phyloP scores from a whole-genome alignment of 2,888 invertebrate genomes.

The Eutolmus rufibarbis region DNA sequence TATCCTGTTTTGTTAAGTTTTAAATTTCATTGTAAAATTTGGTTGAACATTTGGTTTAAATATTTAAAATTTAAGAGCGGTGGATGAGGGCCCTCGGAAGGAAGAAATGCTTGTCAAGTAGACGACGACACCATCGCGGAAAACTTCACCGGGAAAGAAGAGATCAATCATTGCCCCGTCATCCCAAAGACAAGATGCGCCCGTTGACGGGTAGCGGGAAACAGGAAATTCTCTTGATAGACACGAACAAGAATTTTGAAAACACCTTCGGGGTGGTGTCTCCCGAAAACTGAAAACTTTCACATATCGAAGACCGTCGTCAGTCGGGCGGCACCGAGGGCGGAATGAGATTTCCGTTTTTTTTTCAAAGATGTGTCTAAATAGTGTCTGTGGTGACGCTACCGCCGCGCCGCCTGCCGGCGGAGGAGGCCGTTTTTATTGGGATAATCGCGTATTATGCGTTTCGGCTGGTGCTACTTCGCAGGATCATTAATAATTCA shows the following conservation, averaged over 20 bases:
- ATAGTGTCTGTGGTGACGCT: not conserved
- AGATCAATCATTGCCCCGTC: conserved; percentile 36
- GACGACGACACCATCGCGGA: conserved; percentile 12
- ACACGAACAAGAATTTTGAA: not conserved
- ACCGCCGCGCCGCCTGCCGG: not conserved
- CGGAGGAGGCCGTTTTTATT: not conserved
- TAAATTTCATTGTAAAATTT: not conserved
- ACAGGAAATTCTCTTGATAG: conserved; percentile 27
- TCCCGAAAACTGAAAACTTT: conserved; percentile 12
- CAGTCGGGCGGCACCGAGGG: not conserved
- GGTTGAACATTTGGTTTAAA: not conserved
- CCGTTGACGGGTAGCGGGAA: conserved; percentile 17
- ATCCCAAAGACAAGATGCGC: conserved; percentile 33
- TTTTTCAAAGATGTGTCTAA: not conserved
- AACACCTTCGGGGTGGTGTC: not conserved
- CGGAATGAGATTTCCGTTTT: not conserved
- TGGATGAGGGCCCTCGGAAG: not conserved
- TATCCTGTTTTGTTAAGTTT: not conserved
- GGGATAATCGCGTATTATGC: conserved; percentile 27
- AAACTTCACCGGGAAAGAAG: conserved; percentile 27
- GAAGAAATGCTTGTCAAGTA: conserved; percentile 12
- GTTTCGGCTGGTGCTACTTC: conserved; percentile 1
- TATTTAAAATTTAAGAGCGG: not conserved
- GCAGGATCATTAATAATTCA: conserved; percentile 34
- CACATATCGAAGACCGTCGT: not conserved